Evolutionary conservation across 2,113 vertebrate genomes (phyloP).

Genomic region (Scortum barcoo): DNA sequence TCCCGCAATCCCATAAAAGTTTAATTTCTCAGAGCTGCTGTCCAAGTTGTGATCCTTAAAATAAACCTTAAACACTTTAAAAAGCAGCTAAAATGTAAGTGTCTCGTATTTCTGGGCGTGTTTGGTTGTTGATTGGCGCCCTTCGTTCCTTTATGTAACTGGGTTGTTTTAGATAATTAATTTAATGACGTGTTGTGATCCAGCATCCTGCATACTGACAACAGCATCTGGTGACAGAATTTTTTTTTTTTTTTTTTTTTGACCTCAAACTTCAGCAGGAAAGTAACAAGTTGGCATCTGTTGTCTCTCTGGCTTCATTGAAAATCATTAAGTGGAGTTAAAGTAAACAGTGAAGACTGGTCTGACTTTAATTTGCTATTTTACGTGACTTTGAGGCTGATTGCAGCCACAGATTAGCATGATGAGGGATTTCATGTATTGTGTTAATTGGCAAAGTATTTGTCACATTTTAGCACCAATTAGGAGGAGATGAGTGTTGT

Average conservation of each 20-base stretch:
- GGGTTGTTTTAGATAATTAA: not conserved
- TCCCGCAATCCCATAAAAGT: not conserved
- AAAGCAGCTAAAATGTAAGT: not conserved
- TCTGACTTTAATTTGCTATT: conserved; percentile 21
- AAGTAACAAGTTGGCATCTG: not conserved
- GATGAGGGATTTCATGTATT: not conserved
- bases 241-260: too few relatives aligned
- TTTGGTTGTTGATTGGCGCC: not conserved
- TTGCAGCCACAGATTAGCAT: not conserved
- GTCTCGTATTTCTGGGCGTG: not conserved
- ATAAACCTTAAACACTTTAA: not conserved
- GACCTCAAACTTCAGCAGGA: not conserved
- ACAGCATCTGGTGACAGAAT: not conserved
- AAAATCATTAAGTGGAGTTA: not conserved
- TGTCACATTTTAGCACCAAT: conserved; percentile 23
- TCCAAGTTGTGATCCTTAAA: not conserved
- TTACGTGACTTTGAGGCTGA: conserved; percentile 25
- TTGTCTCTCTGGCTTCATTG: not conserved
- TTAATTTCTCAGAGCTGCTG: not conserved
- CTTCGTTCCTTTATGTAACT: not conserved
- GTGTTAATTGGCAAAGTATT: conserved; percentile 18
- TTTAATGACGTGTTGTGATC: not conserved
- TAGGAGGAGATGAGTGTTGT: not conserved
- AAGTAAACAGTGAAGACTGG: not conserved
- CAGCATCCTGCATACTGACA: not conserved